Percentiles rank a stretch among this genome's conserved stretches.
Evolutionary conservation across 92 coral and sea anemone species (phyloP).

Genomic region (Pocillopora grandis): DNA sequence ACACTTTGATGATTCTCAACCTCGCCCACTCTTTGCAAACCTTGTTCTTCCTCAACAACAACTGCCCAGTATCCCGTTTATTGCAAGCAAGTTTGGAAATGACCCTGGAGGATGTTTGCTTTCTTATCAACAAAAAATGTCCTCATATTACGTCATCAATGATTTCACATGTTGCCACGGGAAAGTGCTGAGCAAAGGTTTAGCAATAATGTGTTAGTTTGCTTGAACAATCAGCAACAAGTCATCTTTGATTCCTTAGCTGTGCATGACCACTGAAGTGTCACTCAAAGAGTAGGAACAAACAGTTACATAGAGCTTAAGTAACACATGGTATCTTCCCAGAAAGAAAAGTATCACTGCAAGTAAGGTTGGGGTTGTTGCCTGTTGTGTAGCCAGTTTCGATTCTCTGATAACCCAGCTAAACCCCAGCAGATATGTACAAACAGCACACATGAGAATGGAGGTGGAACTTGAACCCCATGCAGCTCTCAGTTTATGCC

Average conservation of each 20-base stretch:
- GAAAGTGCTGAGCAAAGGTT: slow-evolving; percentile 20
- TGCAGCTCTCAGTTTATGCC: slow-evolving; percentile 39
- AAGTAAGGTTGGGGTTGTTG: slow-evolving; percentile 19
- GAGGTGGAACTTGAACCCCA: slow-evolving; percentile 38
- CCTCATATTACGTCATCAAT: slow-evolving; percentile 63
- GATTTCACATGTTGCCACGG: slow-evolving; percentile 43
- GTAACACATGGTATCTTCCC: slow-evolving; percentile 3
- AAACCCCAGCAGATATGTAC: slow-evolving; percentile 37
- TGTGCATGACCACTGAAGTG: too few relatives aligned
- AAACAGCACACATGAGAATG: slow-evolving; percentile 23
- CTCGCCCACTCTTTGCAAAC: too few relatives aligned
- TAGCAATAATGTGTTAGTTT: slow-evolving; percentile 38
- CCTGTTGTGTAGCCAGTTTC: too few relatives aligned
- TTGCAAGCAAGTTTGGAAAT: not conserved
- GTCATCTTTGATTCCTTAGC: slow-evolving; percentile 17
- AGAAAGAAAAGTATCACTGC: slow-evolving; percentile 37
- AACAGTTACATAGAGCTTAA: slow-evolving; percentile 19
- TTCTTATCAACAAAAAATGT: slow-evolving; percentile 64
- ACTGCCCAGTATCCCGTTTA: too few relatives aligned
- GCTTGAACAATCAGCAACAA: slow-evolving; percentile 27
- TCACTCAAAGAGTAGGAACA: not conserved
- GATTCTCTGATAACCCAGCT: not conserved
- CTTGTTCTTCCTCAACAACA: too few relatives aligned
- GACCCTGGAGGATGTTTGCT: slow-evolving; percentile 45
- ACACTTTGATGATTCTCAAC: too few relatives aligned